Evolutionary conservation across 2,888 invertebrate species (phyloP).

Genomic region (Epirrita christyi): DNA sequence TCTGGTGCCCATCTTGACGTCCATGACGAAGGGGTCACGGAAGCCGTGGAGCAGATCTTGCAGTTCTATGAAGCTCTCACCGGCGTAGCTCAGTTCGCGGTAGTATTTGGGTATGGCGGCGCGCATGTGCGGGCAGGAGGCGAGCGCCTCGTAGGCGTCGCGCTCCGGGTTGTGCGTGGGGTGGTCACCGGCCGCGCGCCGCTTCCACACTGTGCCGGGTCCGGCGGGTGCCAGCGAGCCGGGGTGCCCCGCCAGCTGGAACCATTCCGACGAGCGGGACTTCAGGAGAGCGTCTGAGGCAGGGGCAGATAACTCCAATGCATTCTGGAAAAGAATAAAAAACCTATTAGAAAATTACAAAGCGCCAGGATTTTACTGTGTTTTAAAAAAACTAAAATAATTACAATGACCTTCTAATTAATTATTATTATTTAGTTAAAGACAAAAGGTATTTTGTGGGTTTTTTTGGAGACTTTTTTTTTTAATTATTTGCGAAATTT

Average conservation of each 20-base stretch:
- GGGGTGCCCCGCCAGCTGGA: constrained; percentile 96
- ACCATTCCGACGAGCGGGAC: constrained; percentile 90
- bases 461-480: neutral
- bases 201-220: constrained; percentile 97
- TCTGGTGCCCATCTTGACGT: constrained; percentile 98
- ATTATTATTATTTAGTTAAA: neutral
- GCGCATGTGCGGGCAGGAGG: constrained; percentile 88
- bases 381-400: no score
- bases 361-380: neutral
- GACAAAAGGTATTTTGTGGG: neutral
- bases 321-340: constrained; percentile 89
- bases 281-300: constrained; percentile 94
- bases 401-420: no score
- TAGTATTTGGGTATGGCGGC: constrained; percentile 93
- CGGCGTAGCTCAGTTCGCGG: constrained; percentile 91
- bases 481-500: neutral
- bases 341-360: constrained; percentile 23
- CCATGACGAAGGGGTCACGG: constrained; percentile 96
- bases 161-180: constrained; percentile 90
- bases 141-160: constrained; percentile 91
- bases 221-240: constrained; percentile 97
- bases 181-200: constrained; percentile 89
- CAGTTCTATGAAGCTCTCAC: constrained; percentile 95
- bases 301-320: constrained; percentile 95
- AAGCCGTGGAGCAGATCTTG: constrained; percentile 97